phyloP scores from a whole-genome alignment of 2,888 invertebrate genomes.

The Endomychus coccineus region DNA sequence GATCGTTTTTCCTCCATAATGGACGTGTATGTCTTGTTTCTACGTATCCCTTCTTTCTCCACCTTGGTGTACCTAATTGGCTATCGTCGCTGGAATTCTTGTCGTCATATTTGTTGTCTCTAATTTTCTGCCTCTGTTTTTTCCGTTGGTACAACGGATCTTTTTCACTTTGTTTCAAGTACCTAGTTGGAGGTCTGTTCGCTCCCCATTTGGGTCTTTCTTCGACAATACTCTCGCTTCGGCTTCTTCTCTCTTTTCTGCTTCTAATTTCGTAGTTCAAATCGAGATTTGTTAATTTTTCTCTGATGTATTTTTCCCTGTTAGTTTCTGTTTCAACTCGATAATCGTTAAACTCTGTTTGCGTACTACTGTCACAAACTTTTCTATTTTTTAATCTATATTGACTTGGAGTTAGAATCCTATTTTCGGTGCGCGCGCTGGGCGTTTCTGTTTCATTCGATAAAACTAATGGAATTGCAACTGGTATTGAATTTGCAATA shows the following conservation, averaged over 20 bases:
- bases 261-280: slow-evolving; percentile 43
- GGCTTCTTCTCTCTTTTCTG: slow-evolving; percentile 50
- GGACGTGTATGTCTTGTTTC: slow-evolving; percentile 42
- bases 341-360: slow-evolving; percentile 49
- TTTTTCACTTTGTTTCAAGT: slow-evolving; percentile 84
- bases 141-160: slow-evolving; percentile 74
- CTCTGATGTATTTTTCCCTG: slow-evolving; percentile 30
- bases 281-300: slow-evolving; percentile 47
- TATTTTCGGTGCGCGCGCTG: slow-evolving; percentile 41
- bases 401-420: slow-evolving; percentile 53
- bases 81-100: slow-evolving; percentile 59
- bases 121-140: slow-evolving; percentile 58
- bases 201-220: slow-evolving; percentile 70
- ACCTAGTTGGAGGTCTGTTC: slow-evolving; percentile 70
- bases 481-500: slow-evolving; percentile 32
- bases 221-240: slow-evolving; percentile 52
- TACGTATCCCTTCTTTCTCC: slow-evolving; percentile 41
- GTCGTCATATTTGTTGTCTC: slow-evolving; percentile 47
- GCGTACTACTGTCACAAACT: slow-evolving; percentile 59
- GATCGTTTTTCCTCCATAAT: slow-evolving; percentile 44
- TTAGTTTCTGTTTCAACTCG: slow-evolving; percentile 28
- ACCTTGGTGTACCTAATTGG: slow-evolving; percentile 50
- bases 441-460: slow-evolving; percentile 26
- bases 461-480: slow-evolving; percentile 32
- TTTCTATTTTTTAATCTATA: slow-evolving; percentile 45